These are phyloP conservation scores for Holotrichia oblita DNA, from an alignment of 1,140 invertebrate species.

Conservation along the genomic window DNA sequence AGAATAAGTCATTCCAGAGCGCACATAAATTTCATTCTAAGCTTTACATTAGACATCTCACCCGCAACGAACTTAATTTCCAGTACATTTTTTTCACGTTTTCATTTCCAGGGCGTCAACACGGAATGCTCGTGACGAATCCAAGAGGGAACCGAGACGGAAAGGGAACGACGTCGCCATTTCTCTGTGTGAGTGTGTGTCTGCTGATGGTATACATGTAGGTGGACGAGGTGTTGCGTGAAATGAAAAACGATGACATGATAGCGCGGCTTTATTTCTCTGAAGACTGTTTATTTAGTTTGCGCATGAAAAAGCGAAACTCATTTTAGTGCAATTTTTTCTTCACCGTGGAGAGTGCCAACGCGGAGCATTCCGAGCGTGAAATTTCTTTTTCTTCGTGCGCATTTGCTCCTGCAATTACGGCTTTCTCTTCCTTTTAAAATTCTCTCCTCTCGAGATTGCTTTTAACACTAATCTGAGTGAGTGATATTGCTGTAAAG, in stretches of 20 bases:
- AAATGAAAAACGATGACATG: conserved; percentile 36
- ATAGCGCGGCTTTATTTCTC: conserved; percentile 31
- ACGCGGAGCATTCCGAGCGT: conserved; percentile 26
- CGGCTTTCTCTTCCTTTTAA: conserved; percentile 2
- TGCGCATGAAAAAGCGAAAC: conserved; percentile 30
- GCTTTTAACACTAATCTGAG: background rate
- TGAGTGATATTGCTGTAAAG: background rate
- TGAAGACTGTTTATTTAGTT: conserved; percentile 34
- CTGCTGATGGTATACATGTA: background rate
- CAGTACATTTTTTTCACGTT: conserved; percentile 28
- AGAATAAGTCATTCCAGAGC: background rate
- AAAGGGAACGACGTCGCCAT: background rate
- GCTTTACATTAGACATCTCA: background rate
- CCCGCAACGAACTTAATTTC: background rate
- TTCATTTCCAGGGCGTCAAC: conserved; percentile 28
- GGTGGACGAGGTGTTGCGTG: conserved; percentile 29
- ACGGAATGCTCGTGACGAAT: conserved; percentile 8
- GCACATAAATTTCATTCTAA: background rate
- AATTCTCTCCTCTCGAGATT: conserved; percentile 10
- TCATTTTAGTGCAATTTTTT: conserved; percentile 36
- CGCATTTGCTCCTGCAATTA: conserved; percentile 13
- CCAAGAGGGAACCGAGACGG: background rate
- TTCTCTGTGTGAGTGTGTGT: background rate
- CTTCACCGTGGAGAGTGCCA: background rate
- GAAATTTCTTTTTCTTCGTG: conserved; percentile 27